Percentiles rank a stretch among this genome's conserved stretches.
Evolutionary conservation across 2,113 vertebrate genomes (phyloP).

Genomic region (Callorhinus ursinus): DNA sequence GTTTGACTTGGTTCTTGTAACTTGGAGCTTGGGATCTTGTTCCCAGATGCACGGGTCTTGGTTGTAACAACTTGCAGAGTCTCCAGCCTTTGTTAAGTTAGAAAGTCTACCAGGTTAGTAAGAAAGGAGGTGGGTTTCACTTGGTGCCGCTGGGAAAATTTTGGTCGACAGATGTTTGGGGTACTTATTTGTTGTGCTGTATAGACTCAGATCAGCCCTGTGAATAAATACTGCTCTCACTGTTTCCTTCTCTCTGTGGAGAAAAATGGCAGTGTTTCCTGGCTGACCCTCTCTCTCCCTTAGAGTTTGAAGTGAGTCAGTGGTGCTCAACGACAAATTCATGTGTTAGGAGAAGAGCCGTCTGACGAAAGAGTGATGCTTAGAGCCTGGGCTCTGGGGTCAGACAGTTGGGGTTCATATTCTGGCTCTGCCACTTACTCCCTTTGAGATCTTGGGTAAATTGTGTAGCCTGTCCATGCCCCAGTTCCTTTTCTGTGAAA

Average conservation of each 20-base stretch:
- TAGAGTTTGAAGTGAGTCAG: background rate
- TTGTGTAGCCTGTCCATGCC: background rate
- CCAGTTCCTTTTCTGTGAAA: background rate
- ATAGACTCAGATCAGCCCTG: background rate
- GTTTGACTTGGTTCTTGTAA: background rate
- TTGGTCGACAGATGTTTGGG: background rate
- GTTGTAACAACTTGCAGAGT: background rate
- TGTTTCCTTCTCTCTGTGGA: background rate
- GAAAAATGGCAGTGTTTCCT: conserved; percentile 6
- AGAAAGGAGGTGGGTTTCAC: background rate
- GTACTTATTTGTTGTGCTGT: background rate
- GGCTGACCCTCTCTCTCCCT: background rate
- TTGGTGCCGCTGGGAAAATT: background rate
- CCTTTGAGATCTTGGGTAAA: background rate
- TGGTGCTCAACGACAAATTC: background rate
- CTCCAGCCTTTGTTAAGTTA: background rate
- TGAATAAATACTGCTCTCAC: background rate
- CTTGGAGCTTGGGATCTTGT: background rate
- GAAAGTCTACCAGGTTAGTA: background rate
- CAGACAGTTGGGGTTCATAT: background rate
- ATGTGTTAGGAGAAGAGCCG: background rate
- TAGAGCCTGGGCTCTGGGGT: background rate
- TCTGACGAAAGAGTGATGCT: background rate
- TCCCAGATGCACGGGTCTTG: background rate
- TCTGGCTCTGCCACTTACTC: background rate